Conservation (phyloP, 2,113 vertebrate species). For the Piprites chloris region DNA sequence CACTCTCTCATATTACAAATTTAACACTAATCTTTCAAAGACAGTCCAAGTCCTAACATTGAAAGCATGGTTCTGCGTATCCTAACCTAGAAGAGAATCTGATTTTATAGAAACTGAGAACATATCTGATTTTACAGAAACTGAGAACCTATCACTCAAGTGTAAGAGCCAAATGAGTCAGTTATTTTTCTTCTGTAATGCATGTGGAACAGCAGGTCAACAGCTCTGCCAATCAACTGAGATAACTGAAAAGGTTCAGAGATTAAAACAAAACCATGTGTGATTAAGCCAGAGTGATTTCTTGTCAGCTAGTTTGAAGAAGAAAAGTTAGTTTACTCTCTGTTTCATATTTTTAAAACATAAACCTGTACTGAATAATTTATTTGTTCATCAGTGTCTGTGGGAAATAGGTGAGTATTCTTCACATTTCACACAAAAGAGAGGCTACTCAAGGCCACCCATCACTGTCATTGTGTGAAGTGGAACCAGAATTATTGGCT, state of each 20-base stretch:
- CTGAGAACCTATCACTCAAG: background rate
- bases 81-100: background rate
- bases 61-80: background rate
- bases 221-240: background rate
- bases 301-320: background rate
- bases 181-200: background rate
- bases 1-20: background rate
- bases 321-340: background rate
- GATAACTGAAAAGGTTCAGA: background rate
- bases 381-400: background rate
- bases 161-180: background rate
- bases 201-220: background rate
- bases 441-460: background rate
- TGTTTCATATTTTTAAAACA: background rate
- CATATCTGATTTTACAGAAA: background rate
- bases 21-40: background rate
- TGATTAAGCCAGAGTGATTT: background rate
- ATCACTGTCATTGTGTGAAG: background rate
- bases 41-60: background rate
- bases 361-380: background rate
- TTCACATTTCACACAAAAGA: background rate
- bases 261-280: background rate
- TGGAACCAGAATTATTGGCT: background rate
- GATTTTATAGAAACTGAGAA: background rate
- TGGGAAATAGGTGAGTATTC: constrained; percentile 43